Evolutionary conservation across 2,113 vertebrate species (phyloP), one percentile per base, ranked within the genome.

Genomic region (Cyphomyrus discorhynchus): DNA sequence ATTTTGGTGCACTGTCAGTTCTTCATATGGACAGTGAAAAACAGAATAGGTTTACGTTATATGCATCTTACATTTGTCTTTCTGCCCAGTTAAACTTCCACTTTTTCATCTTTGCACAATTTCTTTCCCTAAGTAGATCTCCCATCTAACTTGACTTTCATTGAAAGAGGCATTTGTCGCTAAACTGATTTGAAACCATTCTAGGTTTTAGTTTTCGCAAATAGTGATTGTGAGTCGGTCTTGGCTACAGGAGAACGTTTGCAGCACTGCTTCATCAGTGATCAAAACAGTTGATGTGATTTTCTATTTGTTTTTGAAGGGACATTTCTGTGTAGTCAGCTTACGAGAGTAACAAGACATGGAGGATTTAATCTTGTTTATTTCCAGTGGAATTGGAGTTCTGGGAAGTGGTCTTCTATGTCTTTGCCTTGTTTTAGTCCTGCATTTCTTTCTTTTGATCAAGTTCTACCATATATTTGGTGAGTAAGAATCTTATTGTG

Each of bases 331-430:
- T 85, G 52, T 90, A 90, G 84, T 88, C 62, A 2, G 77, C 77
- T 90, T 90, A 84, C 27, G 31, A 88, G 53, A 84, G 87, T 45
- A 19, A 90, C 77, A 84, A 82, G 6, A 53, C 56, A 19, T 86
- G 87, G 45, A 56, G 42, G 77, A 52, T 83, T 90, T 62, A 62
- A 90, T 66, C 42, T 45, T 88, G 52, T 90, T 90, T 88, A 58
- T 90, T 90, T 88, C 50, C n/a, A 35, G 10, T 46, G 70, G 39
- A 90, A 47, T 84, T 52, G 45, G 84, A 13, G 84, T 66, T 80
- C 6, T 6, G 2, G 35, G 53, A 21, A 21, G 24, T 31, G 27
- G 35, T 9, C 62, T n/a, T 15, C 39, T 90, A 49, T 85, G 42
- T 74, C 19, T 50, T 47, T 74, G 87, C 11, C 27, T 70, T 77